Evolutionary conservation across 2,888 invertebrate species (phyloP), one percentile per base, ranked within the genome.

Genomic region (Cynaeus angustus): DNA sequence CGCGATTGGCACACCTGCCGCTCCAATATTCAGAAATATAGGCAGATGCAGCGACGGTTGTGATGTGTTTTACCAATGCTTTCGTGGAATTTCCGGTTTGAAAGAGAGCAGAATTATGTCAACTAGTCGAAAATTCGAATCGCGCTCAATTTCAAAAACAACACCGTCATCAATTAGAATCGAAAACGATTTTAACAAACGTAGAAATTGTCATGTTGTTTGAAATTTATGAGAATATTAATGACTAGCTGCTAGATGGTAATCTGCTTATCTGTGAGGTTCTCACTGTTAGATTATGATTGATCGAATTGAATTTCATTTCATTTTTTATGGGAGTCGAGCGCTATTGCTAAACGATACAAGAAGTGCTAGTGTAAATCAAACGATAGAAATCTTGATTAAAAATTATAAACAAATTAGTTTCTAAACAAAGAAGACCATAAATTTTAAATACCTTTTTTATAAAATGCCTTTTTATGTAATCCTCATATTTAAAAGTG

Each of bases 21-120:
- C 75, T 77, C 79, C 79, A 79, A 79, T 79, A 79, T 78, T 79
- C 77, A 77, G 75, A 78, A 78, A 75, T 77, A 79, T 72, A 77
- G 75, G 79, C 78, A 79, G 78, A 78, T 78, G 78, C 77, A 72
- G 67, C 72, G 74, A 33, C 66, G 56, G 46, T 56, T 45, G 33
- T 64, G 59, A 41, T 52, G 58, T 66, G 66, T 66, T 59, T 58
- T 66, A 66, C 66, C 50, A 58, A 46, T 55, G 66, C 52, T 46
- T 55, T 55, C 46, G 46, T 66, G 66, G 66, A 66, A 66, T 66
- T 66, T 66, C 66, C 66, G 66, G 66, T 66, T 66, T 59, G 28
- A 9, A 62, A 62, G 13, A 50, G 45, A 41, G 41, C 46, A 45
- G 37, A 62, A 62, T 62, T 62, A 62, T 62, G 62, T 62, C 62